Evolutionary conservation across 2,888 invertebrate genomes (phyloP), one percentile per base, ranked within the genome.

Genomic region (Caenorhabditis sp.): DNA sequence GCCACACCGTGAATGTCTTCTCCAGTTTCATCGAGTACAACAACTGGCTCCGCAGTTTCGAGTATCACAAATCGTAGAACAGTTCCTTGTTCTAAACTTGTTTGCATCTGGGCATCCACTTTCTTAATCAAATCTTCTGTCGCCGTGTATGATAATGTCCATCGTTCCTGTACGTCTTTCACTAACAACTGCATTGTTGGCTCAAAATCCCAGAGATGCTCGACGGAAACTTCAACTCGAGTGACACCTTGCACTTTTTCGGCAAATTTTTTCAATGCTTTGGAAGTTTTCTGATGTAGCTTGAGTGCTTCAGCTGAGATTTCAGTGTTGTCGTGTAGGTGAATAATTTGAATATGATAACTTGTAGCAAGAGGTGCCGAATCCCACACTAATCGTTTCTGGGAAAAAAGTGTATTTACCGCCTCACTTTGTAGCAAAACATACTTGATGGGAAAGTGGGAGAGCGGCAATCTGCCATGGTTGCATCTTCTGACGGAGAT

Each of bases 191-290:
- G 73, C 2, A 63, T 24, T 8, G 79, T 85, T 12, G 89, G 79
- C 19, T 88, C 87, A 35, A 90, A 88, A 79, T 90, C 90, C 88
- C 88, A 91, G 6, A 91, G 68, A 77, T 91, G 89, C 61, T 90
- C 90, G 12, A 61, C 63, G 1, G 75, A 69, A 31, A 84, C 86
- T 51, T 82, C 79, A n/a, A 86, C 66, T 16, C 58, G 49, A 8
- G 86, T 86, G 7, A 84, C 49, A 35, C 70, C 69, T 49, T 24
- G 26, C 28, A 85, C 80, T 24, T 82, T 72, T 26, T 84, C 72
- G 6, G 76, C 84, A 26, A 86, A 84, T 44, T 77, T 81, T 26
- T 76, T 47, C 10, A 86, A 47, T 3, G 83, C 76, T 19, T 56
- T 58, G 7, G 75, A 51, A n/a, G 85, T 85, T 51, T 68, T 69